Percentiles rank a stretch among this genome's conserved stretches.
Conservation (phyloP, 2,113 vertebrate genomes). For the Protobothrops mucrosquamatus region DNA sequence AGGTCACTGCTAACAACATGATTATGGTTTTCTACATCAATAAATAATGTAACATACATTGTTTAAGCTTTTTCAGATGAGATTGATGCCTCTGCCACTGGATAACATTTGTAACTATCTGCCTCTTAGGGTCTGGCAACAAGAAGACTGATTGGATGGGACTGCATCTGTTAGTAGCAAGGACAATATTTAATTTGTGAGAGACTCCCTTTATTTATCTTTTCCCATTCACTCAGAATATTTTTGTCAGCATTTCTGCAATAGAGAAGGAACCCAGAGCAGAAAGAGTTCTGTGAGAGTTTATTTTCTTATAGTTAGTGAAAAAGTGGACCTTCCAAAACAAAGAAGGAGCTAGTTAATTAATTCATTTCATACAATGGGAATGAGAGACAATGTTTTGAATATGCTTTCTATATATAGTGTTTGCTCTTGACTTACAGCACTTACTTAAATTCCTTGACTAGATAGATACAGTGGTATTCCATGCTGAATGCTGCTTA, state of each 20-base stretch:
- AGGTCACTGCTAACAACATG: background rate
- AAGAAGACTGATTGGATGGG: background rate
- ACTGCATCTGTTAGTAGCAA: background rate
- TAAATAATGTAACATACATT: background rate
- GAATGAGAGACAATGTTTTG: background rate
- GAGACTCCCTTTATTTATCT: background rate
- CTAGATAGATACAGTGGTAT: background rate
- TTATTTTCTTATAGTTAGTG: background rate
- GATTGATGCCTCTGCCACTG: background rate
- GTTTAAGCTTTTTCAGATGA: background rate
- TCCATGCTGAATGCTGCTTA: background rate
- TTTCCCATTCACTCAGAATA: background rate
- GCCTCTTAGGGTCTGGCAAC: background rate
- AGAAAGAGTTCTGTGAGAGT: background rate
- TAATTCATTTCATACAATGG: background rate
- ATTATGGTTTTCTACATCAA: background rate
- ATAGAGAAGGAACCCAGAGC: background rate
- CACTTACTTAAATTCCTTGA: background rate
- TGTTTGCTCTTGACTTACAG: background rate
- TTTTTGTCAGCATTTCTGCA: background rate
- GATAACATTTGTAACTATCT: background rate
- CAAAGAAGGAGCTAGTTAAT: background rate
- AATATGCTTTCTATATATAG: background rate
- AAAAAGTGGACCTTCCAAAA: background rate
- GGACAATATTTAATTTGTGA: background rate